phyloP scores from a whole-genome alignment of 53 echinoderm and acorn worm species.

The Patiria pectinifera region DNA sequence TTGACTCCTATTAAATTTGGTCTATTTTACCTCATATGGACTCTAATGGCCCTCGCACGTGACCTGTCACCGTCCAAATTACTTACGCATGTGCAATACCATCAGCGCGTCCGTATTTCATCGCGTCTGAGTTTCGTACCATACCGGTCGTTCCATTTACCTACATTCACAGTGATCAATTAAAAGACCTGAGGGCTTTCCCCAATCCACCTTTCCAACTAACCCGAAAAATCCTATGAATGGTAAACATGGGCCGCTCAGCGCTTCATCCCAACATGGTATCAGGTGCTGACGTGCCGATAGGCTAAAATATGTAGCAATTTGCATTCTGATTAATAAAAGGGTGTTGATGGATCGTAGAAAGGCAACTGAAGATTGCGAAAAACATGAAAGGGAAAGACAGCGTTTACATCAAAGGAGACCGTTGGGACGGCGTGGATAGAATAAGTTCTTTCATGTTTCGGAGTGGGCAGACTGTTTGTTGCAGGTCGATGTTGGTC shows the following conservation, averaged over 20 bases:
- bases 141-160: background rate
- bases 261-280: background rate
- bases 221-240: background rate
- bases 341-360: slow-evolving; percentile 8
- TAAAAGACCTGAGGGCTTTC: background rate
- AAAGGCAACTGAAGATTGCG: background rate
- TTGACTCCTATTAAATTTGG: too few species aligned
- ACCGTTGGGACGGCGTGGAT: too few species aligned
- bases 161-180: background rate
- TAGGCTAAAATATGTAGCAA: slow-evolving; percentile 8
- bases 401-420: too few species aligned
- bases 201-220: background rate
- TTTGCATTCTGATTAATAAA: slow-evolving; percentile 19
- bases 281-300: background rate
- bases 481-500: too few species aligned
- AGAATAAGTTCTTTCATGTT: too few species aligned
- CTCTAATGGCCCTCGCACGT: too few species aligned
- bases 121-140: background rate
- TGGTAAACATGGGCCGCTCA: background rate
- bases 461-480: too few species aligned
- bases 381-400: too few species aligned
- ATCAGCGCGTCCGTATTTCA: too few species aligned
- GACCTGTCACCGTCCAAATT: too few species aligned
- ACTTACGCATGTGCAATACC: too few species aligned
- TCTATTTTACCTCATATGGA: too few species aligned